Evolutionary conservation across 2,888 invertebrate species (phyloP).

Genomic region (Agonopterix arenella): DNA sequence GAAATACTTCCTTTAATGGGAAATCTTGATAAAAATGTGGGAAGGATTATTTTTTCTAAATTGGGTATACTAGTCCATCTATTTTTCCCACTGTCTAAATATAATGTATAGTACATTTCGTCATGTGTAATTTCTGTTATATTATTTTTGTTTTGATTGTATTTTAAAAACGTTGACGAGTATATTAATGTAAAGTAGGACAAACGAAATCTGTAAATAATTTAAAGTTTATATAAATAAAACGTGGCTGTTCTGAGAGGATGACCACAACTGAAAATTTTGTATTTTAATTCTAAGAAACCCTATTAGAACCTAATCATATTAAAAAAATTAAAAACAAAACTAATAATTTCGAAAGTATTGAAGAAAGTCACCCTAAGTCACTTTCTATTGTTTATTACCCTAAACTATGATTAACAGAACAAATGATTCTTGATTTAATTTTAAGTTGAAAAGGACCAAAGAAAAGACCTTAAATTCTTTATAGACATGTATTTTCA

Average conservation of each 20-base stretch:
- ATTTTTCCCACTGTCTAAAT: conserved; percentile 53
- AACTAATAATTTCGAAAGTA: too few relatives aligned
- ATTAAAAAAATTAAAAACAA: too few relatives aligned
- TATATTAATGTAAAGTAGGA: conserved; percentile 74
- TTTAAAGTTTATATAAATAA: conserved; percentile 77
- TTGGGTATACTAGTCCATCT: conserved; percentile 71
- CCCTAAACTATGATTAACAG: too few relatives aligned
- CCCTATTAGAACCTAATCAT: too few relatives aligned
- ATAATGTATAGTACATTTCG: conserved; percentile 57
- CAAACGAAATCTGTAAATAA: conserved; percentile 72
- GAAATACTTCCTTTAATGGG: conserved; percentile 51
- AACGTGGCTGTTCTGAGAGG: conserved; percentile 68
- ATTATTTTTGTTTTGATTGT: conserved; percentile 67
- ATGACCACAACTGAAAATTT: conserved; percentile 34
- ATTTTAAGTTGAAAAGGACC: too few relatives aligned
- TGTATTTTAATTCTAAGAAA: conserved; percentile 7
- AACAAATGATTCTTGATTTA: too few relatives aligned
- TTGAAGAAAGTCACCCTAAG: too few relatives aligned
- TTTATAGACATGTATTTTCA: conserved; percentile 51
- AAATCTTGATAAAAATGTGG: conserved; percentile 36
- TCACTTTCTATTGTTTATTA: too few relatives aligned
- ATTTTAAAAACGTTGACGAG: conserved; percentile 73
- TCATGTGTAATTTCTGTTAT: conserved; percentile 67
- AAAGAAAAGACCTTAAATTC: background rate
- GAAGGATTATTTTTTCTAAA: conserved; percentile 65